Conservation (phyloP, 2,113 vertebrate species). For the Falco punctatus region DNA sequence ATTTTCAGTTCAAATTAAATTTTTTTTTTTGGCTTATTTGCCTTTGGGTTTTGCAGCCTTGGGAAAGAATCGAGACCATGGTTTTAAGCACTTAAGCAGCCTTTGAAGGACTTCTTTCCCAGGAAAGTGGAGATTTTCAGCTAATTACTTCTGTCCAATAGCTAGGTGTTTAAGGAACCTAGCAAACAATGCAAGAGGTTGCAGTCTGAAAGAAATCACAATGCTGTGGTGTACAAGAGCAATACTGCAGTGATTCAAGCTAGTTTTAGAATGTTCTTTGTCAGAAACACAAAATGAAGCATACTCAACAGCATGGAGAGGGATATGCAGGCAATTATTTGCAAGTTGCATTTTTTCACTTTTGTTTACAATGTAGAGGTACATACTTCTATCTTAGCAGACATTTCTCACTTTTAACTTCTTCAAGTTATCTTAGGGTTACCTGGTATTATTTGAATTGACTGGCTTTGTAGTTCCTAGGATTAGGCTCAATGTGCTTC, state of each 20-base stretch:
- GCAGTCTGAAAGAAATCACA: not conserved
- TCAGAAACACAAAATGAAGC: not conserved
- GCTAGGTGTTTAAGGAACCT: not conserved
- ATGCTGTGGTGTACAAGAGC: not conserved
- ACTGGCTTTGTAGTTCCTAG: not conserved
- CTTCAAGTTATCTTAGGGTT: not conserved
- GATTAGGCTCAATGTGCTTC: not conserved
- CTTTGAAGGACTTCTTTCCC: conserved; percentile 21
- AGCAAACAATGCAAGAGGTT: not conserved
- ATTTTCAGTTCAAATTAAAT: conserved; percentile 19
- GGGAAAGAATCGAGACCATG: not conserved
- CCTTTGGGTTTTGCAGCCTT: not conserved
- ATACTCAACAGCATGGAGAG: not conserved
- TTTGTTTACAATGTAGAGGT: not conserved
- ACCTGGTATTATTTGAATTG: not conserved
- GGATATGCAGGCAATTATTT: not conserved
- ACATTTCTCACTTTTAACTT: not conserved
- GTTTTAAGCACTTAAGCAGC: conserved; percentile 2
- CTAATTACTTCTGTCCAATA: not conserved
- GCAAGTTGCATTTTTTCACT: not conserved
- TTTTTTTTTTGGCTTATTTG: not conserved
- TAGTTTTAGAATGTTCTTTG: not conserved
- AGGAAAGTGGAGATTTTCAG: conserved; percentile 8
- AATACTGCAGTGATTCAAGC: not conserved
- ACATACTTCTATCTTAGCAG: not conserved